A percentile compares a stretch with the other conserved stretches of the same genome.
Evolutionary conservation across 2,888 invertebrate species (phyloP).

Genomic region (Ypsolopha sequella): DNA sequence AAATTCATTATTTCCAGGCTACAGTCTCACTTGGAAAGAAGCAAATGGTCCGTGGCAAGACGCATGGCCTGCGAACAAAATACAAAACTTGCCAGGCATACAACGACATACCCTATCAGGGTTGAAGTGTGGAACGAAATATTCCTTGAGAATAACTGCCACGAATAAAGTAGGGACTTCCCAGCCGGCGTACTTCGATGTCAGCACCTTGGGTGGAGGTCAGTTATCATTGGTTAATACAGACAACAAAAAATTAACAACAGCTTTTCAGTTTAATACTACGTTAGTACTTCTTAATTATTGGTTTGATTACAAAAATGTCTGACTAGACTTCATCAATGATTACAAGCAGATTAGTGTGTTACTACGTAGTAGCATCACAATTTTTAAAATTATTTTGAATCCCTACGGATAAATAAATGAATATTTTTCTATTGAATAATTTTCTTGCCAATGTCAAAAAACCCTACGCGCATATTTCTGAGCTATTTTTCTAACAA

Average conservation of each 20-base stretch:
- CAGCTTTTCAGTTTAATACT: neutral
- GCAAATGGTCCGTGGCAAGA: conserved; percentile 63
- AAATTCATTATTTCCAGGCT: conserved; percentile 31
- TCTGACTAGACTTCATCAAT: too few relatives aligned
- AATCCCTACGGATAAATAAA: too few relatives aligned
- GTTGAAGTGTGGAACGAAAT: conserved; percentile 87
- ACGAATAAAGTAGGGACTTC: conserved; percentile 88
- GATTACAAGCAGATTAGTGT: too few relatives aligned
- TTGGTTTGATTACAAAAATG: too few relatives aligned
- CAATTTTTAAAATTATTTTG: too few relatives aligned
- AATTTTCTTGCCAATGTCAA: too few relatives aligned
- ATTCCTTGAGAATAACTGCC: conserved; percentile 84
- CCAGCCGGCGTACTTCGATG: conserved; percentile 73
- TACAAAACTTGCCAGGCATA: conserved; percentile 62
- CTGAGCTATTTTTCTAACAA: too few relatives aligned
- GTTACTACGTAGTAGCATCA: too few relatives aligned
- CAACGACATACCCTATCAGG: conserved; percentile 76
- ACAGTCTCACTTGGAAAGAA: conserved; percentile 64
- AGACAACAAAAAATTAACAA: neutral
- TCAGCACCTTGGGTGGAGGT: conserved; percentile 73
- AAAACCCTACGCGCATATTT: too few relatives aligned
- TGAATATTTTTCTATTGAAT: too few relatives aligned
- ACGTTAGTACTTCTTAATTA: neutral
- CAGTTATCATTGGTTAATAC: conserved; percentile 13
- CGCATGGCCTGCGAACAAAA: conserved; percentile 74